Percentiles rank a stretch among this genome's conserved stretches.
Conservation (phyloP, 2,113 vertebrate species). For the Azemiops feae region DNA sequence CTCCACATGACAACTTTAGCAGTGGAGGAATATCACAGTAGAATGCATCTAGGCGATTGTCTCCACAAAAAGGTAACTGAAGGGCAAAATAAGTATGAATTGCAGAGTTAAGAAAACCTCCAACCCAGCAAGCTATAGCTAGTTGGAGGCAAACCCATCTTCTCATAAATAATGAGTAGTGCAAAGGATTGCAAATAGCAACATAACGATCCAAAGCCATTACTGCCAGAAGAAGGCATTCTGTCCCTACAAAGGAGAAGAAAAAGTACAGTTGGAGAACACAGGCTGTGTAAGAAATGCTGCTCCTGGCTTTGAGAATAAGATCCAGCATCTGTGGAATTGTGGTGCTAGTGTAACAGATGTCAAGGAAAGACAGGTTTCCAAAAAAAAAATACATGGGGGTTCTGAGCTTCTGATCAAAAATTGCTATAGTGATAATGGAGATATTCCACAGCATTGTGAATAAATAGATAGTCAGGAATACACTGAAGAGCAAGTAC, state of each 20-base stretch:
- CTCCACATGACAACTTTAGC: constrained; percentile 56
- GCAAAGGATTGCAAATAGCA: constrained; percentile 48
- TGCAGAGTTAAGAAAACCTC: constrained; percentile 33
- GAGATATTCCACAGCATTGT: constrained; percentile 58
- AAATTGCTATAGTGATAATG: background rate
- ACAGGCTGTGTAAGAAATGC: constrained; percentile 47
- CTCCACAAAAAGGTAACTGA: constrained; percentile 48
- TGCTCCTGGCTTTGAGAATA: constrained; percentile 34
- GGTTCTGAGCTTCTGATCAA: constrained; percentile 37
- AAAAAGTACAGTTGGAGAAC: constrained; percentile 56
- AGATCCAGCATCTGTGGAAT: constrained; percentile 49
- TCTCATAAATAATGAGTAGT: constrained; percentile 16
- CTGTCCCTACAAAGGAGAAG: constrained; percentile 48
- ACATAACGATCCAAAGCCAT: constrained; percentile 59
- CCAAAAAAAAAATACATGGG: constrained; percentile 51
- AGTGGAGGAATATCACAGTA: constrained; percentile 62
- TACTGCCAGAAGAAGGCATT: constrained; percentile 56
- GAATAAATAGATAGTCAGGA: constrained; percentile 53
- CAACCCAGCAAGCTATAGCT: constrained; percentile 22
- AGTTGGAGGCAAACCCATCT: constrained; percentile 8
- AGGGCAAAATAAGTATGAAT: constrained; percentile 35
- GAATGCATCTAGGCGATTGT: constrained; percentile 49
- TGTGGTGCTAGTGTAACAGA: constrained; percentile 22
- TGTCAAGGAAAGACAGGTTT: constrained; percentile 31
- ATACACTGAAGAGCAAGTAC: constrained; percentile 46